These are phyloP conservation scores for Pelochelys cantorii DNA, from an alignment of 2,797 vertebrate species.

Conservation along the genomic window DNA sequence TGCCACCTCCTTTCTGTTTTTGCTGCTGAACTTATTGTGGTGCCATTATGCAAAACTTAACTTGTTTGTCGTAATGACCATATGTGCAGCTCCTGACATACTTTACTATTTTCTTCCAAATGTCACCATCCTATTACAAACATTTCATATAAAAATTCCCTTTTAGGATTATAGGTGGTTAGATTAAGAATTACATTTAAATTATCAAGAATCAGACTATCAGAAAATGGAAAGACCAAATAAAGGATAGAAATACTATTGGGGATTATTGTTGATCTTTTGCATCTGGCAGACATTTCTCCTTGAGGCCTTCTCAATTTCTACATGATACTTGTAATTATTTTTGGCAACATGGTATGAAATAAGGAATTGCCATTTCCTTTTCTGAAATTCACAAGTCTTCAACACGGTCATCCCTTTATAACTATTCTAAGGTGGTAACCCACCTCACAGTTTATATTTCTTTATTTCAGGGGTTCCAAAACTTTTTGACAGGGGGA, in stretches of 20 bases:
- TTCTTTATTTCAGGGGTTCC: too few species aligned
- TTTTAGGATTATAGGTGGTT: background rate
- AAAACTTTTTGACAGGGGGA: too few species aligned
- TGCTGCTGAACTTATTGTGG: background rate
- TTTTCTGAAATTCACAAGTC: background rate
- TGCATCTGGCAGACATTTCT: background rate
- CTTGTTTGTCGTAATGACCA: background rate
- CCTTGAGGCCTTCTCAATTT: background rate
- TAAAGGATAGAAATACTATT: background rate
- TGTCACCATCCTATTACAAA: constrained; percentile 10
- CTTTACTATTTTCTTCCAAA: background rate
- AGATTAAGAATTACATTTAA: background rate
- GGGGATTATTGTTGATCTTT: background rate
- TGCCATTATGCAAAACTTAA: background rate
- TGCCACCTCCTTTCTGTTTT: background rate
- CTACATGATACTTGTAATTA: background rate
- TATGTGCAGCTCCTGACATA: background rate
- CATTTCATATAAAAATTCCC: background rate
- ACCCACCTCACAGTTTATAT: background rate
- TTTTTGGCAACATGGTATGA: background rate
- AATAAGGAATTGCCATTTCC: background rate
- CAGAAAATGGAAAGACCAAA: background rate
- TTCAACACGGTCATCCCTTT: background rate
- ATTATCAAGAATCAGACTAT: background rate
- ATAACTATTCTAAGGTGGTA: background rate